Evolutionary conservation across 2,888 invertebrate species (phyloP), one percentile per base, ranked within the genome.

Genomic region (Chalcis sispes): DNA sequence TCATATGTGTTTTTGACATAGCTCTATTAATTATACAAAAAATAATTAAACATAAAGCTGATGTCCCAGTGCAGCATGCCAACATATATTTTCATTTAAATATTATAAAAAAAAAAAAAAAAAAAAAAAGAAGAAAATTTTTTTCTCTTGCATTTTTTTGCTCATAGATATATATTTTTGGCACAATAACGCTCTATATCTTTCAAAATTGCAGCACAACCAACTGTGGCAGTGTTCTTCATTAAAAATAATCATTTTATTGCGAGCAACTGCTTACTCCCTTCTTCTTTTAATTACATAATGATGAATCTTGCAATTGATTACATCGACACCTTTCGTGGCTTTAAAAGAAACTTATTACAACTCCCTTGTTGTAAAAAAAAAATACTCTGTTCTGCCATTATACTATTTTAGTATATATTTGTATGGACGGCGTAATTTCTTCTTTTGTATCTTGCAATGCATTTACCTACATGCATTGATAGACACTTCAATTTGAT

Each of bases 371-470:
- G 61, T 77, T 65, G 77, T 73, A 75, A 58, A 70, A 67, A 75
- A 70, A 77, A 75, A 72, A 77, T 78, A 78, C 69, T 69, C 59
- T 72, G 8, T 13, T 78, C 48, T 72, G 67, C 59, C 72, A 62
- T 72, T 75, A 72, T 72, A 77, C 66, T 72, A 73, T 74, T 50
- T 4, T 67, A 77, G 75, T 72, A 72, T 75, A 67, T 64, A 72
- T 75, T 25, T 42, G 40, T 50, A 50, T 72, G 77, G 77, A 78
- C 77, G 77, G 77, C 65, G 67, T 69, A 59, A 75, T 78, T 78
- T 40, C 54, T 64, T 72, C 40, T 78, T 70, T 71, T 71, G 13
- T 74, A 25, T 40, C n/a, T 62, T 69, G 64, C 77, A 75, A 69
- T 64, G 65, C 52, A 65, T 69, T 40, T 36, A 61, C 72, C 48